Evolutionary conservation across 2,113 vertebrate genomes (phyloP), one percentile per base, ranked within the genome.

Genomic region (Noturus placidus): DNA sequence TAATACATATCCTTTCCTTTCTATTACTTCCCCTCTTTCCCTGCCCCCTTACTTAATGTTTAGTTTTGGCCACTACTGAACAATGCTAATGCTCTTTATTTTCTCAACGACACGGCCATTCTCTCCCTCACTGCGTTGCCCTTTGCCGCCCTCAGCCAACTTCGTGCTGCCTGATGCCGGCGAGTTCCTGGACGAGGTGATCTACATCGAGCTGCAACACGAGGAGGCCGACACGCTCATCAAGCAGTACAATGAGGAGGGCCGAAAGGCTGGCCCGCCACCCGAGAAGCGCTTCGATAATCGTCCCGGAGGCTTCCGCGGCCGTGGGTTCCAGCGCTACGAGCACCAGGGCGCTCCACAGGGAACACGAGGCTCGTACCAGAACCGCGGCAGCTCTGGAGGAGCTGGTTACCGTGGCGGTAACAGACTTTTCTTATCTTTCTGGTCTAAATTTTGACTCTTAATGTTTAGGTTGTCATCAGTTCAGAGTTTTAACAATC

Each of bases 221-320:
- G 97, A 97, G 0, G 97, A 98, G 77, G 96, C 97, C 0, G 95
- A 96, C 85, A 94, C 91, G 90, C 93, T 98, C 91, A 82, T 98
- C 91, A 96, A 96, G 86, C 95, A 96, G 77, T 98, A 98, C 94
- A 98, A 97, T 9, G 97, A 97, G 61, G 97, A 98, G 61, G 97
- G 97, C 33, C 96, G 95, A 59, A 97, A 94, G 89, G 97, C 97
- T 0, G 96, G 95, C 1, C 97, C 97, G 0, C 97, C 97, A 0
- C 97, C 97, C 0, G 97, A 98, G 7, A 98, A 98, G 87, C 96
- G 97, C 82, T 97, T 96, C 8, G 97, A 98, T 92, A 97, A 93
- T 93, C 93, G 97, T 70, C 94, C 94, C 89, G 92, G 94, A 0
- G 87, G 95, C 0, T 97, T 96, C 91, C 92, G 95, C 0, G 95